Conservation (phyloP, 2,797 vertebrate genomes). For the Gymnoscopelus microlampas region DNA sequence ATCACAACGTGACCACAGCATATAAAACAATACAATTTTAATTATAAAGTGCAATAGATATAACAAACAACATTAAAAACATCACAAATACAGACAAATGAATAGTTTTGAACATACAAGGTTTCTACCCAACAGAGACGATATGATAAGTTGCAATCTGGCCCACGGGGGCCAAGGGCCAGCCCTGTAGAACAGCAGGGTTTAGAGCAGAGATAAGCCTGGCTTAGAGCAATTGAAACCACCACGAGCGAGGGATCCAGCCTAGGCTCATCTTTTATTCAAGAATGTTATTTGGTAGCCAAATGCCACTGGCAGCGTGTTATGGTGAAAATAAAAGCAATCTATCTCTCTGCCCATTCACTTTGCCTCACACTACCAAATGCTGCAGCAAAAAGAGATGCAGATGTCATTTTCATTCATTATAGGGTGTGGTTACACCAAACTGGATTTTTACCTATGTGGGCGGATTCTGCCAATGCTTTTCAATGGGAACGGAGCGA, state of each 20-base stretch:
- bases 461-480: too few relatives aligned
- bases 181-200: constrained; percentile 2
- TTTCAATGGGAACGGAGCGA: too few relatives aligned
- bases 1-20: too few relatives aligned
- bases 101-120: too few relatives aligned
- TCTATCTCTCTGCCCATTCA: constrained; percentile 25
- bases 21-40: too few relatives aligned
- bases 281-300: constrained; percentile 34
- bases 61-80: too few relatives aligned
- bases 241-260: constrained; percentile 11
- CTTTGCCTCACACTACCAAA: constrained; percentile 13
- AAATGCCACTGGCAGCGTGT: constrained; percentile 41
- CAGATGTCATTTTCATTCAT: constrained; percentile 9
- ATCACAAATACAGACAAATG: too few relatives aligned
- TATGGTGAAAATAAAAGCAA: constrained; percentile 3
- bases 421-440: not conserved
- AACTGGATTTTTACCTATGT: too few relatives aligned
- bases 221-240: constrained; percentile 2
- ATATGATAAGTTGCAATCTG: not conserved
- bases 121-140: not conserved
- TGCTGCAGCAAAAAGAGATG: constrained; percentile 21
- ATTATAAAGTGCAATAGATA: too few relatives aligned
- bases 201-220: constrained; percentile 10
- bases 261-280: constrained; percentile 50
- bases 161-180: not conserved